A percentile compares a stretch with the other conserved stretches of the same genome.
phyloP scores from a whole-genome alignment of 2,797 vertebrate genomes.

The Channa striata region DNA sequence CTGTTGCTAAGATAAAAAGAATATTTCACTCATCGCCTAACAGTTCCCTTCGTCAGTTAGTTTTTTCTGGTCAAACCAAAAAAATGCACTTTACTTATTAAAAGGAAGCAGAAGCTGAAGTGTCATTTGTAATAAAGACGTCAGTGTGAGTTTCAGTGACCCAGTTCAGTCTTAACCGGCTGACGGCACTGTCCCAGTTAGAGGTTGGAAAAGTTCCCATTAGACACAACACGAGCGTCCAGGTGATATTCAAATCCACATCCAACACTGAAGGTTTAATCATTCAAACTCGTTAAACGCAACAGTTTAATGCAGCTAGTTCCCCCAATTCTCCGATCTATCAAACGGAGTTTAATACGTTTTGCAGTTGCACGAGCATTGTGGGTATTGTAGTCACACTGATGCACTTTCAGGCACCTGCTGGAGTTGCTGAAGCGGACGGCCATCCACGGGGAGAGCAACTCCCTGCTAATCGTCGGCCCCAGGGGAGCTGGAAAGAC shows the following conservation, averaged over 20 bases:
- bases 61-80: too few relatives aligned
- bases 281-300: not conserved
- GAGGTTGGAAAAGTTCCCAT: conserved; percentile 35
- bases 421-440: conserved; percentile 93
- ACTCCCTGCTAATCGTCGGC: conserved; percentile 94
- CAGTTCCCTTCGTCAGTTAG: too few relatives aligned
- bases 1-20: too few relatives aligned
- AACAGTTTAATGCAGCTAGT: not conserved
- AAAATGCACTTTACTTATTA: not conserved
- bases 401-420: conserved; percentile 85
- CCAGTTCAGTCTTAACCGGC: conserved; percentile 59
- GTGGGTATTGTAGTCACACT: conserved; percentile 34
- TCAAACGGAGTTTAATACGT: not conserved
- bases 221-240: conserved; percentile 15
- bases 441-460: conserved; percentile 93
- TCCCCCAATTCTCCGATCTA: not conserved
- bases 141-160: conserved; percentile 43
- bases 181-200: conserved; percentile 55
- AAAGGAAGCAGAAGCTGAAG: not conserved
- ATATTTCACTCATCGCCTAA: too few relatives aligned
- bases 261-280: not conserved
- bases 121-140: conserved; percentile 26
- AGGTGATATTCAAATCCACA: conserved; percentile 22
- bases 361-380: conserved; percentile 16
- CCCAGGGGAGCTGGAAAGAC: conserved; percentile 94